Base-by-base conservation (phyloP, 2,113 vertebrate species). In the Antigone vipio region DNA sequence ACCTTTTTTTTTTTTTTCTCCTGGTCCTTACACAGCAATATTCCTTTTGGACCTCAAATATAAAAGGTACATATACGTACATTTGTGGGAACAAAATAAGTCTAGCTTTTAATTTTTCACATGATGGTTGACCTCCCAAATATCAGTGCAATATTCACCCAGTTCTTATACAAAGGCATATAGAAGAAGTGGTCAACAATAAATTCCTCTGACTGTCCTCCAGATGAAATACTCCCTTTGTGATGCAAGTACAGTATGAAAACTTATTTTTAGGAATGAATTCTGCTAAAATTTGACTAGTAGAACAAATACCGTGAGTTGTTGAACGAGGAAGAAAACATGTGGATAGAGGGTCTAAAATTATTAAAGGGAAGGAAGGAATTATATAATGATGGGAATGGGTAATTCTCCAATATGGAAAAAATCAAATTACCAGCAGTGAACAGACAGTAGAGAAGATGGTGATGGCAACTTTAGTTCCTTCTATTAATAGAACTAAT, bases 371-470 rank as follows among this genome's bases (percentile, higher is more conserved):
- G 58, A 86, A 76, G 50, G 58, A 86, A 76, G 50, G 30, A 88
- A 90, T 92, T 83, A 44, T 59, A 74, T 62, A 78, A 83, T 77
- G 15, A 88, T 40, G 19, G 38, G 20, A 79, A 73, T 42, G 11
- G 58, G 32, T 93, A 90, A 95, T 88, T 86, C 67, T 76, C 21
- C 38, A 88, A 40, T n/a, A 97, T 82, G 47, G 79, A 92, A 92
- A 88, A 93, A 88, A 47, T 63, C 59, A 86, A 88, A 83, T 85
- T 93, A 73, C 22, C 71, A 58, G 50, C 26, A 92, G 45, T 15
- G 77, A 96, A 83, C 32, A 80, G 56, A 77, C 45, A 85, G 63
- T 23, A 35, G 55, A 88, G 71, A 69, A 62, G n/a, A 88, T 14
- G 0, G 45, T 50, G 55, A 91, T 60, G 60, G 45, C 45, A 96